Percentiles rank a stretch among this genome's conserved stretches.
These are phyloP conservation scores for Pseudobourletiella spinata DNA, from an alignment of 1,140 invertebrate genomes.

Conservation along the genomic window DNA sequence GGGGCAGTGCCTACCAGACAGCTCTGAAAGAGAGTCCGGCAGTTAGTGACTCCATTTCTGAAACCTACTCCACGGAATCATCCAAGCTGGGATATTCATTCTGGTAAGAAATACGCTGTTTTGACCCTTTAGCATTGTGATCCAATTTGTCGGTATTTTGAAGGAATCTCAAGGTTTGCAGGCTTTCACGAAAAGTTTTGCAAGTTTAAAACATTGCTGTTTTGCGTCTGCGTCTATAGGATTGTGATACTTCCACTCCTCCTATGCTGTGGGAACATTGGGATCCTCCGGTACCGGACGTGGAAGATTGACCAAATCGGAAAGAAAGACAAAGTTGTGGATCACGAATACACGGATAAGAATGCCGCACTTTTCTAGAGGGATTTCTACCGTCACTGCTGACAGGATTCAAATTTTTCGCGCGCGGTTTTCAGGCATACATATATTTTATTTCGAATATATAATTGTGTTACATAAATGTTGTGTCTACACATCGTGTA, in stretches of 20 bases:
- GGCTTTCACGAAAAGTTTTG: too few relatives aligned
- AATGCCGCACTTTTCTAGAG: not conserved
- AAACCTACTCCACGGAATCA: not conserved
- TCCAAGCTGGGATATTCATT: conserved; percentile 2
- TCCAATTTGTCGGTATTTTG: not conserved
- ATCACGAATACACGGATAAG: not conserved
- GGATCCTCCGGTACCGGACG: conserved; percentile 4
- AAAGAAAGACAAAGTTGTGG: not conserved
- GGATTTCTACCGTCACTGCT: not conserved
- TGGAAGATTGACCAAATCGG: conserved; percentile 9
- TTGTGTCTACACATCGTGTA: too few relatives aligned
- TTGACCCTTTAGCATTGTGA: not conserved
- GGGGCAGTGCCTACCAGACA: conserved; percentile 3
- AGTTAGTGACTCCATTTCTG: conserved; percentile 3
- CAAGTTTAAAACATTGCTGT: too few relatives aligned
- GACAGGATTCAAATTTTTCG: too few relatives aligned
- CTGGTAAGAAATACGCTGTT: not conserved
- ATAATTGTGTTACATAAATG: too few relatives aligned
- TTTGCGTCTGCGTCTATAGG: conserved; percentile 3
- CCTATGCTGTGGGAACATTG: conserved; percentile 9
- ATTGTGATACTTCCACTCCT: conserved; percentile 1
- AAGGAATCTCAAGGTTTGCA: too few relatives aligned
- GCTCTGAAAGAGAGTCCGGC: conserved; percentile 1
- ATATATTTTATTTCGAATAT: too few relatives aligned
- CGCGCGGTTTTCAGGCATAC: too few relatives aligned